These are phyloP conservation scores for Hafferia zeledoni DNA, from an alignment of 2,797 vertebrate species.

Conservation along the genomic window DNA sequence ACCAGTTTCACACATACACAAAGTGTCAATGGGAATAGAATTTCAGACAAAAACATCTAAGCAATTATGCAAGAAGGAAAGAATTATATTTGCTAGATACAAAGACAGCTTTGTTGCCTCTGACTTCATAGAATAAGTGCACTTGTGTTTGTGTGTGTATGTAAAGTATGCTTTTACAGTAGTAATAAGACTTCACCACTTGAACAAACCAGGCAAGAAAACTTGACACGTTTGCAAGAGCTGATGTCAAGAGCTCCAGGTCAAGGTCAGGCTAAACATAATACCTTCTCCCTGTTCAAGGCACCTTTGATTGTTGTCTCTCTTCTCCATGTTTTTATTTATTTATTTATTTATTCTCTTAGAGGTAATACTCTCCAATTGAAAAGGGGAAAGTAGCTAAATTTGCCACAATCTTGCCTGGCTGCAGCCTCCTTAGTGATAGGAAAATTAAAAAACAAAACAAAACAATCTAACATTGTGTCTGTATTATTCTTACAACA, in stretches of 20 bases:
- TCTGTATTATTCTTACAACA: not conserved
- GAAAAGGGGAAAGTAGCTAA: not conserved
- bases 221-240: constrained; percentile 33
- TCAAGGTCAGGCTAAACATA: constrained; percentile 47
- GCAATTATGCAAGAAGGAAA: constrained; percentile 49
- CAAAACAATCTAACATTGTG: not conserved
- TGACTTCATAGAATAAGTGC: constrained; percentile 37
- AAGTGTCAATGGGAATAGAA: constrained; percentile 68
- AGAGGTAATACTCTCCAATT: not conserved
- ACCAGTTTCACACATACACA: constrained; percentile 46
- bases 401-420: not conserved
- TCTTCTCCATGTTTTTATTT: not conserved
- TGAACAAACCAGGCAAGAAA: constrained; percentile 22
- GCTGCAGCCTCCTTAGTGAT: not conserved
- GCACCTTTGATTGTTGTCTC: constrained; percentile 2
- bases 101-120: constrained; percentile 69
- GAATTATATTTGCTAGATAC: constrained; percentile 70
- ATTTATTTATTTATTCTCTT: not conserved
- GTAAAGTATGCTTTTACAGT: constrained; percentile 20
- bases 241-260: constrained; percentile 53
- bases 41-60: constrained; percentile 71
- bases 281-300: constrained; percentile 35
- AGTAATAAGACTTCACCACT: not conserved
- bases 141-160: constrained; percentile 6
- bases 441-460: not conserved